Conservation (phyloP, 2,113 vertebrate species). For the Colius striatus region DNA sequence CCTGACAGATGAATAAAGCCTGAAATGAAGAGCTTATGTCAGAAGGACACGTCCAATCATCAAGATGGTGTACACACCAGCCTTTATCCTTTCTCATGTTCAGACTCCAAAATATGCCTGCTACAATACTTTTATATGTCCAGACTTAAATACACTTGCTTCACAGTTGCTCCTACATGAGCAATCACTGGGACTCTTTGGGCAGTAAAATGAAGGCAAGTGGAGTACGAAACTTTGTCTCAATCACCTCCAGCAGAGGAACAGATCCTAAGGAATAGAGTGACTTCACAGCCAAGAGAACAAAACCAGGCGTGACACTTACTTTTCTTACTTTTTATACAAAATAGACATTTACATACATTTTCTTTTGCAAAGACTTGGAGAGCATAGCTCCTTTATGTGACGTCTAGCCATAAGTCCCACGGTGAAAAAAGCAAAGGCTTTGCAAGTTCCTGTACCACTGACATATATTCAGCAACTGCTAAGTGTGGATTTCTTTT, state of each 20-base stretch:
- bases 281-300: neutral
- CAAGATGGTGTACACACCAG: neutral
- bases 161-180: neutral
- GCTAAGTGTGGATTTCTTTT: conserved; percentile 30
- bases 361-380: conserved; percentile 66
- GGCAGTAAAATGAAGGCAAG: neutral
- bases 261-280: neutral
- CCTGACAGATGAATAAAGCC: neutral
- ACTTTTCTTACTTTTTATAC: conserved; percentile 74
- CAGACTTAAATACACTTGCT: neutral
- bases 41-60: neutral
- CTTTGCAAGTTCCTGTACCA: conserved; percentile 44
- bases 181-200: neutral
- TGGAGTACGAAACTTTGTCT: neutral
- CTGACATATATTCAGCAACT: conserved; percentile 50
- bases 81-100: neutral
- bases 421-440: conserved; percentile 58
- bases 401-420: conserved; percentile 59
- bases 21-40: neutral
- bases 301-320: conserved; percentile 27
- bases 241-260: neutral
- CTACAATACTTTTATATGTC: neutral
- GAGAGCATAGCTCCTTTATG: conserved; percentile 53
- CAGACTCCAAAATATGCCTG: neutral
- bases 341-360: conserved; percentile 81